These are phyloP conservation scores for Falco punctatus DNA, from an alignment of 2,113 vertebrate species.

Conservation along the genomic window DNA sequence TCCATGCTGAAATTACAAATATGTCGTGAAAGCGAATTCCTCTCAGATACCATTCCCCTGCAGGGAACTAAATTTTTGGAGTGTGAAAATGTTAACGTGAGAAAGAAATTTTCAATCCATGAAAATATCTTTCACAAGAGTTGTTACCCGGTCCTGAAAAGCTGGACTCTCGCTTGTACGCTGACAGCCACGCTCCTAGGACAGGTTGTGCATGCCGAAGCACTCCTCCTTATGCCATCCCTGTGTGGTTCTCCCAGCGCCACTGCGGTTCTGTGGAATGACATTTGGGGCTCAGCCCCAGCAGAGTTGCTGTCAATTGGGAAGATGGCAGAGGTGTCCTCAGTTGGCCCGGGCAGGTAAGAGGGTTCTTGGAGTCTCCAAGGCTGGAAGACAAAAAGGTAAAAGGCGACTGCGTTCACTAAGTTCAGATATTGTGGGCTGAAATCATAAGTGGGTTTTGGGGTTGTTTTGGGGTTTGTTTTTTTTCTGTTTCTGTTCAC, in stretches of 20 bases:
- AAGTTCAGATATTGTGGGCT: accelerated
- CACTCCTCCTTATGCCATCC: accelerated
- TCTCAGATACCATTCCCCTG: neutral
- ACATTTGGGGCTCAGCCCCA: neutral
- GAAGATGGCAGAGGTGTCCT: neutral
- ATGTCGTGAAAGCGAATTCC: neutral
- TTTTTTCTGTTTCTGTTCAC: neutral
- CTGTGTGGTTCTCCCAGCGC: accelerated
- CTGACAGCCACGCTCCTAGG: neutral
- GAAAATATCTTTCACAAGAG: neutral
- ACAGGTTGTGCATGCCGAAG: accelerated
- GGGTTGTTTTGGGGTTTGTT: neutral
- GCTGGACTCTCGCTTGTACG: neutral
- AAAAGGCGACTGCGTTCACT: accelerated
- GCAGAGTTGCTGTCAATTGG: neutral
- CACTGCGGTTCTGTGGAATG: accelerated
- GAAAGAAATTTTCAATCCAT: neutral
- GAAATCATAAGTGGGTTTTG: neutral
- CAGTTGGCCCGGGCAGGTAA: neutral
- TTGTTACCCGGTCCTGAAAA: neutral
- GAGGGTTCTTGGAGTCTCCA: too few species aligned
- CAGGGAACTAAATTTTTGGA: neutral
- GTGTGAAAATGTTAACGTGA: neutral
- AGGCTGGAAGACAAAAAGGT: neutral
- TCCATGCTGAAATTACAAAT: neutral